phyloP scores from a whole-genome alignment of 2,113 vertebrate genomes.

The Notothenia rossii region DNA sequence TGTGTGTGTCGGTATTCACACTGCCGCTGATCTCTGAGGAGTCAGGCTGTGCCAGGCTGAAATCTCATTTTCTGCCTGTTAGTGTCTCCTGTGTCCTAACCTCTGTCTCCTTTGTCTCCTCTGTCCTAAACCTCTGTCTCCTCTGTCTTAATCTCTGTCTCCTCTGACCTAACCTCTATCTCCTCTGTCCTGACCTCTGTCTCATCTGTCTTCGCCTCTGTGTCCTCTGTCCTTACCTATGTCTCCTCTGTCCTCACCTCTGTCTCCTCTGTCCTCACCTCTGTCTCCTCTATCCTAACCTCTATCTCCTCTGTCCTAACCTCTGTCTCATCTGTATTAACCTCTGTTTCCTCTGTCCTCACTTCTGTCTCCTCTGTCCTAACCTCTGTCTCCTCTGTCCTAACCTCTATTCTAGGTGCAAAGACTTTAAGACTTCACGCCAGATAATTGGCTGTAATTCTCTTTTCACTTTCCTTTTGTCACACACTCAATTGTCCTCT shows the following conservation, averaged over 20 bases:
- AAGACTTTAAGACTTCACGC: constrained; percentile 87
- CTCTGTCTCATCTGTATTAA: too few species aligned
- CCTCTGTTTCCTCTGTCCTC: too few species aligned
- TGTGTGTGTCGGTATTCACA: constrained; percentile 23
- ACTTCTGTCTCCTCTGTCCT: constrained; percentile 25
- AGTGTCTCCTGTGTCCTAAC: constrained; percentile 61
- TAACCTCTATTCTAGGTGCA: constrained; percentile 69
- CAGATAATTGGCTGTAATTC: constrained; percentile 95
- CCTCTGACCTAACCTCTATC: too few species aligned
- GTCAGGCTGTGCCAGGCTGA: constrained; percentile 88
- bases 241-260: too few species aligned
- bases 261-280: too few species aligned
- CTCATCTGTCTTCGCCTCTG: too few species aligned
- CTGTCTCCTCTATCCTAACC: too few species aligned
- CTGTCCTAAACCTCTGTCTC: constrained; percentile 1
- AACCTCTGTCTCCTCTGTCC: constrained; percentile 69
- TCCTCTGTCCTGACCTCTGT: too few species aligned
- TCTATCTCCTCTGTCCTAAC: too few species aligned
- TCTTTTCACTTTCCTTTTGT: constrained; percentile 97
- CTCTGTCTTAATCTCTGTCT: too few species aligned
- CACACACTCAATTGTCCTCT: constrained; percentile 88
- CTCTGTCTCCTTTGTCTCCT: constrained; percentile 37
- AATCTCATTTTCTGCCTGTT: constrained; percentile 99
- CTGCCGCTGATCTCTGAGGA: constrained; percentile 39
- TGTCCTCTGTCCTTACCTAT: too few species aligned